Percentiles rank a stretch among this genome's conserved stretches.
Evolutionary conservation across 2,797 vertebrate genomes (phyloP).

Genomic region (Alectoris magna): DNA sequence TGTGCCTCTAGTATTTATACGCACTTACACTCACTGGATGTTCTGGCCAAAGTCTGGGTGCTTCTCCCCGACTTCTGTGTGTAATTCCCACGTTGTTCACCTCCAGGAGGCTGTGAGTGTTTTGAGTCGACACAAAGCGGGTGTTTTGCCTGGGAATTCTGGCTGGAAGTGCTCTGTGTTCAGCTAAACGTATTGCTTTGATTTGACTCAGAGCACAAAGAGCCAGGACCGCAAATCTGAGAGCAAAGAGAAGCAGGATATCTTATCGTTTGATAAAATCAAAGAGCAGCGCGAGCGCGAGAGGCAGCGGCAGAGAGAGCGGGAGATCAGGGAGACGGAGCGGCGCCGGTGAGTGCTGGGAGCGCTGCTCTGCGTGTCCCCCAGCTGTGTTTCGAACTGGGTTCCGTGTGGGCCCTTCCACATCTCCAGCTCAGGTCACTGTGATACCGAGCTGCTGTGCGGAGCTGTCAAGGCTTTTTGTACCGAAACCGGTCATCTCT

Average conservation of each 20-base stretch:
- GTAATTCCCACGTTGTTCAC: background rate
- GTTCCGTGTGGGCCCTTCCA: background rate
- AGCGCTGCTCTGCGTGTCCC: no score
- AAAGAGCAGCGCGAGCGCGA: conserved; percentile 96
- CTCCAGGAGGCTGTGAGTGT: background rate
- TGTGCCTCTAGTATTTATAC: background rate
- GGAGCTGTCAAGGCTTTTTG: no score
- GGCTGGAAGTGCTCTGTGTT: background rate
- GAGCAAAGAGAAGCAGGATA: conserved; percentile 94
- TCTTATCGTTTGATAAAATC: conserved; percentile 97
- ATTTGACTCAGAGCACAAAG: conserved; percentile 85
- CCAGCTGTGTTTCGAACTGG: background rate
- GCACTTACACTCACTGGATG: background rate
- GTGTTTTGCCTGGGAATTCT: background rate
- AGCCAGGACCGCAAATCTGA: conserved; percentile 91
- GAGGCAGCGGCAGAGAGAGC: conserved; percentile 91
- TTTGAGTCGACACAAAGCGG: background rate
- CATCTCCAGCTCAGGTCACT: background rate
- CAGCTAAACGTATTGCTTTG: background rate
- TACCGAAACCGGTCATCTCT: fast-evolving
- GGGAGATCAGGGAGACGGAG: conserved; percentile 93
- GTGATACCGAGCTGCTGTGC: background rate
- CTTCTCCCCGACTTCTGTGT: background rate
- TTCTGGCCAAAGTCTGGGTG: background rate
- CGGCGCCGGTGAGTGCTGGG: conserved; percentile 82